phyloP scores from a whole-genome alignment of 2,888 invertebrate genomes.

The Mythimna lalbum region DNA sequence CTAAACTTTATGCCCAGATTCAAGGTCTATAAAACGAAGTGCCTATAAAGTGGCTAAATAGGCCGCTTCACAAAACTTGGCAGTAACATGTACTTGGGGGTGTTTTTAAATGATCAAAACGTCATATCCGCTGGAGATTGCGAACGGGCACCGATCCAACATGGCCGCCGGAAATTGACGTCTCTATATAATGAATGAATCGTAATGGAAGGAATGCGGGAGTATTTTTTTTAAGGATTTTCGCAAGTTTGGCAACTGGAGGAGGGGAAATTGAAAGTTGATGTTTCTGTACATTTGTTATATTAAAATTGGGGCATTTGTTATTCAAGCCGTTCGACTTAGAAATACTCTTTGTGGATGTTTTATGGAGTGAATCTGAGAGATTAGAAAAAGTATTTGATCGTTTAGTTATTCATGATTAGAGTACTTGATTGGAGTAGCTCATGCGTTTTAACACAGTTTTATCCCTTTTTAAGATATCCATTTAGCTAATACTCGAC shows the following conservation, averaged over 20 bases:
- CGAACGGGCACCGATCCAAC: conserved; percentile 75
- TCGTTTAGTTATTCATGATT: no score
- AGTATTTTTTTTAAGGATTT: conserved; percentile 63
- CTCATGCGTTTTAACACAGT: no score
- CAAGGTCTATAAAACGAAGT: not conserved
- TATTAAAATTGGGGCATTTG: conserved; percentile 41
- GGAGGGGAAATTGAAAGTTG: conserved; percentile 54
- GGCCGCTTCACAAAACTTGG: conserved; percentile 58
- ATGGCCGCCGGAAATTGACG: conserved; percentile 82
- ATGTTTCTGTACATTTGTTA: conserved; percentile 46
- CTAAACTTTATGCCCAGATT: not conserved
- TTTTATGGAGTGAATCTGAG: not conserved
- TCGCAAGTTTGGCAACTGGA: conserved; percentile 53
- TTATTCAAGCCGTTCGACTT: conserved; percentile 35
- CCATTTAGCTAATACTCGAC: no score
- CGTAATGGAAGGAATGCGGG: conserved; percentile 68
- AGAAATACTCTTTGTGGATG: not conserved
- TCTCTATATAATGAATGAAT: conserved; percentile 78
- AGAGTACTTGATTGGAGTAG: no score
- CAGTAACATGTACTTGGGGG: conserved; percentile 59
- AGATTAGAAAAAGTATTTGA: conserved; percentile 1
- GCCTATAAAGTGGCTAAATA: conserved; percentile 10
- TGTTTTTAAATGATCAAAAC: conserved; percentile 78
- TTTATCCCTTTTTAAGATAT: no score
- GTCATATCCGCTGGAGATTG: conserved; percentile 78